Base-by-base conservation (phyloP, 2,113 vertebrate species). In the Phylloscopus trochilus region DNA sequence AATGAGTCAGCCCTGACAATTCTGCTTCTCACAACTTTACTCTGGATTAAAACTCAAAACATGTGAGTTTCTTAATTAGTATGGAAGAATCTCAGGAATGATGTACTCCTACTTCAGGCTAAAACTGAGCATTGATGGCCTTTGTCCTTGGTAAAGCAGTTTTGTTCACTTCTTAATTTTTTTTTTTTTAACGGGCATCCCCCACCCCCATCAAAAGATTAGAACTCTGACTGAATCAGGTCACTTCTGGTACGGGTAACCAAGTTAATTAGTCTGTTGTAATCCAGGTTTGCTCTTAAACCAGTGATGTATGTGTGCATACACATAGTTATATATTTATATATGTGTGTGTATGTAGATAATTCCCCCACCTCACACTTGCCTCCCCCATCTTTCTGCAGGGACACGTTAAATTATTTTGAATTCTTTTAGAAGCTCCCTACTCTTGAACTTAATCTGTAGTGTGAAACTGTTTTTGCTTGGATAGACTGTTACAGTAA, bases 51-150 rank as follows among this genome's bases (percentile, higher is more conserved):
- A 93, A 91, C 58, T 93, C 78, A 33, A 85, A 94, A 76, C 82
- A 91, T 83, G 88, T 79, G 93, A 94, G 77, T 91, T 83, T 80
- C 51, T 80, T 94, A 92, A 93, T 96, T 95, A 89, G 83, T 93
- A 87, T 95, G 92, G 91, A 95, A 92, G 93, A 95, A 95, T 95
- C 58, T 89, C 58, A 95, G 87, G 95, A 97, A 95, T 93, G 37
- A 68, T 87, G 22, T 95, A 89, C 83, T 92, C 88, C 91, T 78
- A 91, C 93, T 87, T 95, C 67, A 59, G 78, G 58, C 67, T 91
- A 85, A 82, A 93, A 93, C 89, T 46, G 58, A 73, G 58, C 62
- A 64, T 53, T 89, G 80, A n/a, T 4, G 18, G 67, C 41, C 41
- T 92, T 90, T 92, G 78, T 92, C 43, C 53, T 75, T 85, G 58